Conservation (phyloP, 2,888 invertebrate species). For the Cosmia trapezina region DNA sequence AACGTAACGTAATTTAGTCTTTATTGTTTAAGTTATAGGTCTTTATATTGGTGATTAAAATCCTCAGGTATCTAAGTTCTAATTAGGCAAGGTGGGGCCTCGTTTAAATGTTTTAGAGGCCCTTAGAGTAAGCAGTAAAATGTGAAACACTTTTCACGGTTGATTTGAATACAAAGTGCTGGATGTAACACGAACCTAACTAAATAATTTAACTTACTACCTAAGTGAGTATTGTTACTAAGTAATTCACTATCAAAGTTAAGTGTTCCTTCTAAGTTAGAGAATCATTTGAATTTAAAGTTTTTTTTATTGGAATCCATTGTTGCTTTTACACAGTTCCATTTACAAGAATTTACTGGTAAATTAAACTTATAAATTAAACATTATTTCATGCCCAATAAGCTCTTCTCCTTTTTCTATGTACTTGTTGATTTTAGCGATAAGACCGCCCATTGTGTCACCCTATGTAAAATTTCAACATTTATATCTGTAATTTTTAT, state of each 20-base stretch:
- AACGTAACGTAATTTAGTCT: constrained; percentile 49
- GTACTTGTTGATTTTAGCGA: no score
- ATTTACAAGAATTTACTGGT: neutral
- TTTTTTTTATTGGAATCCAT: neutral
- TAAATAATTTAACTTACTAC: constrained; percentile 22
- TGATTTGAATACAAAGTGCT: constrained; percentile 51
- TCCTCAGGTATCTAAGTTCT: constrained; percentile 45
- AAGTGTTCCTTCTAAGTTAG: constrained; percentile 13
- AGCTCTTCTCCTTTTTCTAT: no score
- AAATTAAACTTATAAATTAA: neutral
- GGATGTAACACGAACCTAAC: constrained; percentile 9
- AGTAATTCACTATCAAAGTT: constrained; percentile 23
- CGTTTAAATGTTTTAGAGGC: constrained; percentile 44
- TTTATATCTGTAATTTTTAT: no score
- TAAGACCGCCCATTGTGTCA: no score
- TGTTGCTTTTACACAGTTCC: neutral
- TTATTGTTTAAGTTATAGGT: constrained; percentile 49
- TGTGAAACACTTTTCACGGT: constrained; percentile 53
- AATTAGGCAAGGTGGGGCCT: constrained; percentile 42
- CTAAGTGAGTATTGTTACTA: neutral
- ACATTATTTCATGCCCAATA: neutral
- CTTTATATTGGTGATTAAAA: constrained; percentile 37
- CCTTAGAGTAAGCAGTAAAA: constrained; percentile 51
- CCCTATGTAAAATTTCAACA: no score
- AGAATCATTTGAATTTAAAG: constrained; percentile 12